These are phyloP conservation scores for Flabesymbios commensalis DNA, from an alignment of 2,888 invertebrate species.

Conservation along the genomic window DNA sequence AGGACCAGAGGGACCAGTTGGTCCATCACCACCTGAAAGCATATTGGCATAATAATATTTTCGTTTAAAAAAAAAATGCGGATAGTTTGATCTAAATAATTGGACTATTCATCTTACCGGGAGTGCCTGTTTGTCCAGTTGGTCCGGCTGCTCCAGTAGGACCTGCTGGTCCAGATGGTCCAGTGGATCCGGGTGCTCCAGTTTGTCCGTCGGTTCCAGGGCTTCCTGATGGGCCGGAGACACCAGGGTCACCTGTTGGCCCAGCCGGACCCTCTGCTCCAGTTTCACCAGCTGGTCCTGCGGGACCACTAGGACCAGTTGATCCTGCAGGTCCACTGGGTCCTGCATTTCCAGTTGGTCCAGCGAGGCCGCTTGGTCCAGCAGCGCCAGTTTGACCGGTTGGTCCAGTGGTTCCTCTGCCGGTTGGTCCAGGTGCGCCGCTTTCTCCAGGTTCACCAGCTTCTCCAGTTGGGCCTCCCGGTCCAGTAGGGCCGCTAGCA, in stretches of 20 bases:
- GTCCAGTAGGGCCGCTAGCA: conserved; percentile 7
- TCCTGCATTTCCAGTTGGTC: conserved; percentile 19
- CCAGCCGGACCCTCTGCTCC: conserved; percentile 20
- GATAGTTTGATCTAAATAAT: too few relatives aligned
- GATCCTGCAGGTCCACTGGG: conserved; percentile 10
- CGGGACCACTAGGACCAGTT: conserved; percentile 22
- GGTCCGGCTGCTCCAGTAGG: conserved; percentile 21
- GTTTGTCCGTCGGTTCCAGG: conserved; percentile 17
- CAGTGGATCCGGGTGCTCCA: conserved; percentile 12
- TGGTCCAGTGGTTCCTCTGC: conserved; percentile 6
- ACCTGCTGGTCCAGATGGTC: conserved; percentile 25
- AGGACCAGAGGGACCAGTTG: conserved; percentile 23
- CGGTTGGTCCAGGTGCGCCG: conserved; percentile 13
- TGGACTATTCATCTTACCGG: conserved; percentile 11
- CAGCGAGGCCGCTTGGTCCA: conserved; percentile 26
- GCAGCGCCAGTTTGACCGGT: conserved; percentile 20
- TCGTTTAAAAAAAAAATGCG: too few relatives aligned
- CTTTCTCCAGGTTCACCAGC: conserved; percentile 15
- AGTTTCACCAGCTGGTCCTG: conserved; percentile 23
- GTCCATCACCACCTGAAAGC: conserved; percentile 16
- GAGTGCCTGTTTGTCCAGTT: conserved; percentile 11
- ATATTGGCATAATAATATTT: too few relatives aligned
- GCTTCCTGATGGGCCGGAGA: conserved; percentile 19
- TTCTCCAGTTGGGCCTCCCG: conserved; percentile 18
- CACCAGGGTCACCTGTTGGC: conserved; percentile 6